Base-by-base conservation (phyloP, 2,797 vertebrate species). In the Pyrocephalus nanus region DNA sequence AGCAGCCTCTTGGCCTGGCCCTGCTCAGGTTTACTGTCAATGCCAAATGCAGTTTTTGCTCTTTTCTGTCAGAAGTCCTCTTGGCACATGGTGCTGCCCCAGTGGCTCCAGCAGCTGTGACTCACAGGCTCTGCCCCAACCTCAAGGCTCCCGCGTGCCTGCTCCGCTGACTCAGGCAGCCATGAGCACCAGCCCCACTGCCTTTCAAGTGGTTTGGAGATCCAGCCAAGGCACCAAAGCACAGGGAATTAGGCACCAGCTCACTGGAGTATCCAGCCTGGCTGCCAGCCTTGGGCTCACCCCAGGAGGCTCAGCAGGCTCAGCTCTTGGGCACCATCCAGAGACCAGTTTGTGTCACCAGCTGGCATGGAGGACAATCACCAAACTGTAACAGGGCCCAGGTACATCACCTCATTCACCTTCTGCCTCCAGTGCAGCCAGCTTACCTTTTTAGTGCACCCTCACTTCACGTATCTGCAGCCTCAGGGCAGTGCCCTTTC, bases 81-180 rank as follows among this genome's bases (percentile, higher is more conserved):
- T 72, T 95, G 73, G 90, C 72, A 54, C 19, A 12, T 1, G 0
- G 42, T 89, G 77, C 90, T 94, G 80, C n/a, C 36, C 45, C 5
- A 1, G 38, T 0, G 1, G 86, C 93, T 95, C 76, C 23, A 14
- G 62, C 86, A 93, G 83, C 74, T 0, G 0, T 95, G 92, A 93
- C 76, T 96, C 92, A 94, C 62, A 71, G 69, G 58, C 88, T 91
- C 66, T 95, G 60, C 77, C 71, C 78, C 79, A 93, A 83, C 91
- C 95, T 91, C 96, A 93, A 91, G 89, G 72, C 91, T 96, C 81
- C 74, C 0, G 1, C 40, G 51, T n/a, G 53, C 65, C 76, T 96
- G 61, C 65, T 82, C 73, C 4, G 0, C 66, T 92, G 82, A 90
- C 69, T 96, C 92, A 92, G 55, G 51, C 84, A 69, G 51, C 4